phyloP scores from a whole-genome alignment of 2,113 vertebrate genomes.

The Phyllostomus hastatus region DNA sequence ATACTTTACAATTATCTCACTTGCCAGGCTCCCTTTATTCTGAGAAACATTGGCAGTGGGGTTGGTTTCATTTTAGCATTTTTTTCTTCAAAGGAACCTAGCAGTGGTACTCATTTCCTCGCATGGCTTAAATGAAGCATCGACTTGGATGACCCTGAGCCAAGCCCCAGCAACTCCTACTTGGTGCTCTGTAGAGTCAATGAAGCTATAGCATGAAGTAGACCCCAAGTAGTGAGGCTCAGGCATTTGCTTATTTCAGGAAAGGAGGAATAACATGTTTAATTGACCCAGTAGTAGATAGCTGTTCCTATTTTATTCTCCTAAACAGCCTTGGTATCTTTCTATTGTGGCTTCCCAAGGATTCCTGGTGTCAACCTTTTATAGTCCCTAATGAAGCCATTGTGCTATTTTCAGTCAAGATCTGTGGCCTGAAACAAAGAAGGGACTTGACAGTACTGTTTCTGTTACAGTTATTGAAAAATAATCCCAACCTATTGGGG shows the following conservation, averaged over 20 bases:
- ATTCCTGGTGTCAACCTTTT: constrained; percentile 53
- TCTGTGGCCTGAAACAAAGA: constrained; percentile 59
- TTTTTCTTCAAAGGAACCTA: constrained; percentile 65
- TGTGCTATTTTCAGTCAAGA: constrained; percentile 67
- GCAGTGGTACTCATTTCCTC: constrained; percentile 29
- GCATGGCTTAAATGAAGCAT: constrained; percentile 45
- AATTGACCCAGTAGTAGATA: constrained; percentile 33
- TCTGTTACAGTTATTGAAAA: constrained; percentile 64
- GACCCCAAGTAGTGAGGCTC: constrained; percentile 1
- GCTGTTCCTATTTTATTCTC: constrained; percentile 32
- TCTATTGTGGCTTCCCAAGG: constrained; percentile 56
- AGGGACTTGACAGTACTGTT: constrained; percentile 55
- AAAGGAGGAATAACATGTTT: constrained; percentile 27
- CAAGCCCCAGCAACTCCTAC: background rate
- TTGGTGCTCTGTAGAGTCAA: constrained; percentile 16
- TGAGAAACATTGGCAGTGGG: constrained; percentile 48
- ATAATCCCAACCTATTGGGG: constrained; percentile 60
- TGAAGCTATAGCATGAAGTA: constrained; percentile 25
- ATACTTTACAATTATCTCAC: constrained; percentile 47
- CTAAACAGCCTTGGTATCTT: constrained; percentile 43
- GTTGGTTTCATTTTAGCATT: constrained; percentile 66
- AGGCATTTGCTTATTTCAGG: background rate
- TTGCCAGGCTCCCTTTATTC: constrained; percentile 56
- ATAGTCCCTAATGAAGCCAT: constrained; percentile 62
- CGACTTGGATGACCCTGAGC: constrained; percentile 4